phyloP scores from a whole-genome alignment of 2,797 vertebrate species.

The Xiphophorus birchmanni region DNA sequence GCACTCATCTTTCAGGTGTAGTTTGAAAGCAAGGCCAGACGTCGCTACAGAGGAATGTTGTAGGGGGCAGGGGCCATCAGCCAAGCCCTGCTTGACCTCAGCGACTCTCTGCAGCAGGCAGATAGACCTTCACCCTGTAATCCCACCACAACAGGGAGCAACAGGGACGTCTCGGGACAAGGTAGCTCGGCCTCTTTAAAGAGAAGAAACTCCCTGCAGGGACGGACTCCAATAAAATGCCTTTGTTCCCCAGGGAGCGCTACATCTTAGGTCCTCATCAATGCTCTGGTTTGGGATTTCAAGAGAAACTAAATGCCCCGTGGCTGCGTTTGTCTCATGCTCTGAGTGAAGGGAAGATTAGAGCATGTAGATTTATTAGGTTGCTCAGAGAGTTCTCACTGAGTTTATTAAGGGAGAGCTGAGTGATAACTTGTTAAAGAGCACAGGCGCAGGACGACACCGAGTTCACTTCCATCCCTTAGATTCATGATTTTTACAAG shows the following conservation, averaged over 20 bases:
- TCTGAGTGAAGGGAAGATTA: constrained; percentile 33
- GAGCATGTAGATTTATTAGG: constrained; percentile 50
- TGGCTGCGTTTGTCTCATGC: constrained; percentile 40
- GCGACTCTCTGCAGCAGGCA: constrained; percentile 41
- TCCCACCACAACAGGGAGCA: constrained; percentile 63
- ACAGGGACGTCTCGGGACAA: constrained; percentile 46
- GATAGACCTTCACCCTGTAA: constrained; percentile 69
- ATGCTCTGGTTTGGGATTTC: constrained; percentile 56
- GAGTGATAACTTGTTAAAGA: constrained; percentile 9
- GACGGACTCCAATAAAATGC: constrained; percentile 71
- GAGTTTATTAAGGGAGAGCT: constrained; percentile 37
- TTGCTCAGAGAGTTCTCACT: constrained; percentile 19
- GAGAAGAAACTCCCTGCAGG: constrained; percentile 66
- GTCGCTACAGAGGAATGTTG: constrained; percentile 48
- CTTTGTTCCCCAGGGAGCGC: constrained; percentile 69
- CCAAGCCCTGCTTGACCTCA: constrained; percentile 60
- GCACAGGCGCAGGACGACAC: background rate
- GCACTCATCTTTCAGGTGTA: constrained; percentile 12
- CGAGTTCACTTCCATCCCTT: too few species aligned
- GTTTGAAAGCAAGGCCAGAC: constrained; percentile 17
- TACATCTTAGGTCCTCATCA: constrained; percentile 67
- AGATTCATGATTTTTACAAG: background rate
- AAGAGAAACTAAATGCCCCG: constrained; percentile 55
- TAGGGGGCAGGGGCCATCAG: constrained; percentile 36
- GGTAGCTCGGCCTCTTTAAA: constrained; percentile 59